Conservation (phyloP, 2,888 invertebrate species). For the Amblyjoppa fuscipennis region DNA sequence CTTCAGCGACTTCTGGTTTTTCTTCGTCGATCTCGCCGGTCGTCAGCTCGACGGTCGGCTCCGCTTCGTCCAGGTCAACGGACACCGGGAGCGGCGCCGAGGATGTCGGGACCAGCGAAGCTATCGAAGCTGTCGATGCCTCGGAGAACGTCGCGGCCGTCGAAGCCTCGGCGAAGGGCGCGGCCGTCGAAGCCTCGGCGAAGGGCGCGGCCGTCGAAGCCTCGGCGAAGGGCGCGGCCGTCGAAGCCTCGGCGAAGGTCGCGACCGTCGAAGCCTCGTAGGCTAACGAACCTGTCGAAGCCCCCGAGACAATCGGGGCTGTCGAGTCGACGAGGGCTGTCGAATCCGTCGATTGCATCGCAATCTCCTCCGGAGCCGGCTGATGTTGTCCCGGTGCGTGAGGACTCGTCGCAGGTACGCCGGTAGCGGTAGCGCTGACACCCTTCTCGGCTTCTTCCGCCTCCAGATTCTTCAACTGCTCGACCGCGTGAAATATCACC, state of each 20-base stretch:
- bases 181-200: not conserved
- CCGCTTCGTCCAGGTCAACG: not conserved
- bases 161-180: not conserved
- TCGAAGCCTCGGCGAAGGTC: too few relatives aligned
- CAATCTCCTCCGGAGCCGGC: constrained; percentile 60
- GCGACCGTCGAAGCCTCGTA: not conserved
- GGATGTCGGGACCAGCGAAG: too few relatives aligned
- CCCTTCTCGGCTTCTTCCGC: constrained; percentile 63
- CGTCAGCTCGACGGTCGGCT: not conserved
- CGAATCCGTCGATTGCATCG: constrained; percentile 21
- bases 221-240: not conserved
- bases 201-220: not conserved
- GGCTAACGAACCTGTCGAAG: constrained; percentile 32
- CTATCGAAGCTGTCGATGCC: not conserved
- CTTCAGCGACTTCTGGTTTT: not conserved
- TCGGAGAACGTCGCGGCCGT: too few relatives aligned
- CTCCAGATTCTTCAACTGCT: constrained; percentile 77
- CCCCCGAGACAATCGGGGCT: not conserved
- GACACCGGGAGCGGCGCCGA: not conserved
- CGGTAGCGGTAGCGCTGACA: constrained; percentile 46
- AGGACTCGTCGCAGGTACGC: constrained; percentile 72
- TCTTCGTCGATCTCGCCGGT: constrained; percentile 36
- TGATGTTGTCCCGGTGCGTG: constrained; percentile 75
- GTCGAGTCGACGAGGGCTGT: not conserved
- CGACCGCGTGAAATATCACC: constrained; percentile 82